Conservation (phyloP, 1,140 invertebrate genomes). For the Pseudobourletiella spinata region DNA sequence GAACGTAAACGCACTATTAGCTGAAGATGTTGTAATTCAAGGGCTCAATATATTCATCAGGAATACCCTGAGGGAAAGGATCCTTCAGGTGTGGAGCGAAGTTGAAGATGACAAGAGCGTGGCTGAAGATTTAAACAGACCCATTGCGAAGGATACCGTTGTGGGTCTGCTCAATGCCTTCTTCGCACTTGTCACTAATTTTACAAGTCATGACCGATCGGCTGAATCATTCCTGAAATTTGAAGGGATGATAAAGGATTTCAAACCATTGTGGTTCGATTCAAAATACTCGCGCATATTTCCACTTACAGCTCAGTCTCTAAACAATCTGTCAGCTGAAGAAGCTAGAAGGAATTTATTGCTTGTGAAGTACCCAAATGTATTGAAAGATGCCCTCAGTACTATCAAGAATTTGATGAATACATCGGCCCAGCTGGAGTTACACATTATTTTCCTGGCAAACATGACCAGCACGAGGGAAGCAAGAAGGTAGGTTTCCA, state of each 20-base stretch:
- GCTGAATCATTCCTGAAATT: neutral
- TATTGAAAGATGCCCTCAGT: neutral
- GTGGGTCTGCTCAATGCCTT: neutral
- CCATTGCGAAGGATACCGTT: neutral
- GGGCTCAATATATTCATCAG: neutral
- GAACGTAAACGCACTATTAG: no score
- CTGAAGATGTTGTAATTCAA: neutral
- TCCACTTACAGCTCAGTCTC: neutral
- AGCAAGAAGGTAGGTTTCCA: neutral
- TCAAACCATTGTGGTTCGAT: neutral
- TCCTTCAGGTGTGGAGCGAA: neutral
- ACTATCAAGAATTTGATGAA: neutral
- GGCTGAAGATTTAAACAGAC: neutral
- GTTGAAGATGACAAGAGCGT: neutral
- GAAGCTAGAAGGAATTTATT: neutral
- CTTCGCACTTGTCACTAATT: neutral
- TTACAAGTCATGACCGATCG: neutral
- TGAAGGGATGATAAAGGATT: neutral
- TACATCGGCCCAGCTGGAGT: neutral
- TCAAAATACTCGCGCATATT: neutral
- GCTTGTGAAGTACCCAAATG: neutral
- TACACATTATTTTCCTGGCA: neutral
- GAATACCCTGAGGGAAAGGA: neutral
- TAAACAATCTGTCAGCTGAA: neutral
- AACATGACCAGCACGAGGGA: conserved; percentile 2